Percentiles rank a stretch among this genome's conserved stretches.
These are phyloP conservation scores for Chrysaora quinquecirrha DNA, from an alignment of 30 jellyfish, hydroid and myxozoan species.

Conservation along the genomic window DNA sequence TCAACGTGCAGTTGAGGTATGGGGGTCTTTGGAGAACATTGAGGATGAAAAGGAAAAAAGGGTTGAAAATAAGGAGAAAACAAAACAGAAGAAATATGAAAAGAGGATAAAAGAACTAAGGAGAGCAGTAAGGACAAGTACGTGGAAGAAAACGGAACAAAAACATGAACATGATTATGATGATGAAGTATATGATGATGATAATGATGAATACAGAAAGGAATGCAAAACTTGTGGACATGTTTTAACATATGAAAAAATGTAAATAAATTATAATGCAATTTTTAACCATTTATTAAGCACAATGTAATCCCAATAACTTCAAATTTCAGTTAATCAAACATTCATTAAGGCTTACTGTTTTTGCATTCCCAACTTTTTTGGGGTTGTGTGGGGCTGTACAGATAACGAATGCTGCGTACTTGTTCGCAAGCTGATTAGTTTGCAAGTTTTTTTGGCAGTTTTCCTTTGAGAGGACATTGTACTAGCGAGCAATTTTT, in stretches of 20 bases:
- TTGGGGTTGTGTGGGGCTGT: no score
- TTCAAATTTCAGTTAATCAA: no score
- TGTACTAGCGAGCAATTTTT: no score
- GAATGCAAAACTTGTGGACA: constrained; percentile 84
- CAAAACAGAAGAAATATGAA: constrained; percentile 84
- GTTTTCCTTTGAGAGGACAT: no score
- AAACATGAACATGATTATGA: constrained; percentile 86
- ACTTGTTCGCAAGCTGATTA: no score
- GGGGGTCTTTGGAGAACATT: constrained; percentile 81
- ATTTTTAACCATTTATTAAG: no score
- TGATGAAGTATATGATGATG: constrained; percentile 76
- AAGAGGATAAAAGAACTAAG: constrained; percentile 88
- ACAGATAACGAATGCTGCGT: no score
- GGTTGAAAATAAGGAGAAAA: constrained; percentile 73
- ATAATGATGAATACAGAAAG: constrained; percentile 70
- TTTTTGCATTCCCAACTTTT: no score
- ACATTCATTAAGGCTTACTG: no score
- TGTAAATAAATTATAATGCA: constrained; percentile 66
- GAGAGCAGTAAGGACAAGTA: constrained; percentile 94
- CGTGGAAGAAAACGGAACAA: constrained; percentile 82
- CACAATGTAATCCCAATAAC: no score
- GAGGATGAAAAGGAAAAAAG: constrained; percentile 84
- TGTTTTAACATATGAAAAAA: constrained; percentile 80
- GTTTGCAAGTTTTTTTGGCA: no score
- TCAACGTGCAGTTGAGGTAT: constrained; percentile 75